A percentile compares a stretch with the other conserved stretches of the same genome.
Evolutionary conservation across 2,113 vertebrate species (phyloP).

Genomic region (Hystrix brachyura): DNA sequence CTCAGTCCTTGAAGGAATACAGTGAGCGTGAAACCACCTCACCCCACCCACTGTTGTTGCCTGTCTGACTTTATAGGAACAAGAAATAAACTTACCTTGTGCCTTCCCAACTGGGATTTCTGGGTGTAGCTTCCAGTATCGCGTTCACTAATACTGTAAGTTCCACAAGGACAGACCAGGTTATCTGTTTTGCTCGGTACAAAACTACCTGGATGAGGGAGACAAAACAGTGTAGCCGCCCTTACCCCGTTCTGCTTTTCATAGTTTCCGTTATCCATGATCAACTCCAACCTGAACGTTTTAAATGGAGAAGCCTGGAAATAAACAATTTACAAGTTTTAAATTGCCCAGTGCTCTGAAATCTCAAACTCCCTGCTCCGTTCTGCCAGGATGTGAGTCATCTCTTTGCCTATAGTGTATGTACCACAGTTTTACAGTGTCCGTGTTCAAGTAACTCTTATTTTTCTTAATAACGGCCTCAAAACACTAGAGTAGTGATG

Average conservation of each 20-base stretch:
- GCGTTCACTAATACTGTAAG: background rate
- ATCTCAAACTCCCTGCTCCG: background rate
- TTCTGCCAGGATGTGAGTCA: background rate
- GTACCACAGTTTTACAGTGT: background rate
- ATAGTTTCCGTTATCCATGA: background rate
- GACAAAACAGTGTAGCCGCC: background rate
- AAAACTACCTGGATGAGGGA: background rate
- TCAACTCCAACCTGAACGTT: background rate
- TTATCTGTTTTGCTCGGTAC: background rate
- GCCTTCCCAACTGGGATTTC: background rate
- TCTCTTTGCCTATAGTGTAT: background rate
- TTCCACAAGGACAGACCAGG: background rate
- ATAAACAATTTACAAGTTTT: background rate
- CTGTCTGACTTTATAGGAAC: background rate
- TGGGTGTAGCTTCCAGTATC: background rate
- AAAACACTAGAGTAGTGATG: background rate
- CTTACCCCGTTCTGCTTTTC: background rate
- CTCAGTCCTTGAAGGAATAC: background rate
- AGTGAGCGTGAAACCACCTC: background rate
- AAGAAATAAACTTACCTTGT: slow-evolving; percentile 32
- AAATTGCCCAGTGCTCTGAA: background rate
- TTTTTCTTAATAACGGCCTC: background rate
- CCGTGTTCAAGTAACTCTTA: background rate
- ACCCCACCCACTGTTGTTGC: background rate
- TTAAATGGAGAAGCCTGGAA: background rate